Base-by-base conservation (phyloP, 2,113 vertebrate genomes). In the Anolis carolinensis region DNA sequence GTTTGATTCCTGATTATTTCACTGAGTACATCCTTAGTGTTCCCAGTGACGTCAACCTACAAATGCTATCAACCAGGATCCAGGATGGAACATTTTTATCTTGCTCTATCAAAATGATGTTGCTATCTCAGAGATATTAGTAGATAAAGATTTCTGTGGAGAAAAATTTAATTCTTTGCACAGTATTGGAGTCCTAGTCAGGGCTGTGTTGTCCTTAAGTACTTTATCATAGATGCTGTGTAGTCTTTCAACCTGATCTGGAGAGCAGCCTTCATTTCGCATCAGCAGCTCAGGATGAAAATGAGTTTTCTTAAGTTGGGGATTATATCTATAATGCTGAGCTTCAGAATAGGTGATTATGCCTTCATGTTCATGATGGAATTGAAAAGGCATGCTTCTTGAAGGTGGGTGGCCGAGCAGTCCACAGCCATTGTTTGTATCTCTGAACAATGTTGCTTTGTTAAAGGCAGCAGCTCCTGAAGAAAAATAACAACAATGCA, bases 131-230 rank as follows among this genome's bases (percentile, higher is more conserved):
- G 90, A 93, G 76, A 86, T 20, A 82, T 55, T 91, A 86, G 87
- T 30, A 67, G 82, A 25, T 87, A 88, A 92, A 93, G 74, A 18
- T 2, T 78, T 87, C 81, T 83, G 55, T 55, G 87, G 87, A 92
- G 82, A n/a, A 27, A 92, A 83, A 90, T 88, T 94, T 89, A 94
- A 91, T 94, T 88, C 91, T 82, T 93, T 83, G 62, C 81, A 81
- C 87, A 79, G 36, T 83, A 79, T 63, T 32, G 82, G 76, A 65
- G 79, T 55, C 0, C 79, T 75, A 67, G 67, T 65, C 13, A 8
- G 59, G 13, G 23, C 84, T 82, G 89, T 63, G 32, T 73, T 67
- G 27, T 34, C 5, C 86, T 73, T 90, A 75, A 88, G 68, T 91
- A 92, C 90, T 81, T 67, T 93, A 89, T 95, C 91, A 87, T 23